These are phyloP conservation scores for Drosophila cardini DNA, from an alignment of 1,140 invertebrate genomes.

Conservation along the genomic window DNA sequence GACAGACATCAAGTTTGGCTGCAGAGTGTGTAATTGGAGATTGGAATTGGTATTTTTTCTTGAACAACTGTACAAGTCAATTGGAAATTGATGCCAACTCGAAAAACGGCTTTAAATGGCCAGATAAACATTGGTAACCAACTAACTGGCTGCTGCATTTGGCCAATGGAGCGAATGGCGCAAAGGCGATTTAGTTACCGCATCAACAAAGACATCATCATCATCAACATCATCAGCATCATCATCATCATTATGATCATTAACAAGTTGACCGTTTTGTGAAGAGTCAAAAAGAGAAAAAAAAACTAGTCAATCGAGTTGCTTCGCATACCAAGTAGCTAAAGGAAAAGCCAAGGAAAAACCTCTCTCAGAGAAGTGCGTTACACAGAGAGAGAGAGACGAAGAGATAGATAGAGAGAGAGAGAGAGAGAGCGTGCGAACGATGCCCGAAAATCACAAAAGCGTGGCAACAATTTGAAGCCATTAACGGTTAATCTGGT, in stretches of 20 bases:
- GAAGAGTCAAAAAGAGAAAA: slow-evolving; percentile 14
- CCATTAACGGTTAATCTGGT: slow-evolving; percentile 79
- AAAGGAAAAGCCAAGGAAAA: slow-evolving; percentile 41
- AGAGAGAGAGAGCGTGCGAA: too few species aligned
- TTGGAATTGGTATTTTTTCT: slow-evolving; percentile 24
- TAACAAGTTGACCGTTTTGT: slow-evolving; percentile 25
- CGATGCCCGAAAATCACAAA: slow-evolving; percentile 70
- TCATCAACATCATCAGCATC: slow-evolving; percentile 54
- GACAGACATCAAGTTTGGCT: not conserved
- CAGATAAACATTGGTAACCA: slow-evolving; percentile 74
- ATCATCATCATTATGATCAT: slow-evolving; percentile 24
- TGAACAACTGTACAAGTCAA: slow-evolving; percentile 57
- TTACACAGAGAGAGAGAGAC: slow-evolving; percentile 18
- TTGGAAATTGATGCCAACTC: slow-evolving; percentile 71
- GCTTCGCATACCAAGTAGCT: slow-evolving; percentile 30
- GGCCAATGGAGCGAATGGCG: slow-evolving; percentile 47
- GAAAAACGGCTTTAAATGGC: slow-evolving; percentile 71
- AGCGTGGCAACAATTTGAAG: slow-evolving; percentile 69
- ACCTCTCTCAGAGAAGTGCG: slow-evolving; percentile 31
- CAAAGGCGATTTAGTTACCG: slow-evolving; percentile 62
- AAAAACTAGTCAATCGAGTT: slow-evolving; percentile 75
- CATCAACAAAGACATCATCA: slow-evolving; percentile 64
- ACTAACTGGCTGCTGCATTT: slow-evolving; percentile 43
- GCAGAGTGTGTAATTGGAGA: slow-evolving; percentile 36
- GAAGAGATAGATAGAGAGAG: slow-evolving; percentile 18